Evolutionary conservation across 2,797 vertebrate species (phyloP).

Genomic region (Myiothlypis coronata): DNA sequence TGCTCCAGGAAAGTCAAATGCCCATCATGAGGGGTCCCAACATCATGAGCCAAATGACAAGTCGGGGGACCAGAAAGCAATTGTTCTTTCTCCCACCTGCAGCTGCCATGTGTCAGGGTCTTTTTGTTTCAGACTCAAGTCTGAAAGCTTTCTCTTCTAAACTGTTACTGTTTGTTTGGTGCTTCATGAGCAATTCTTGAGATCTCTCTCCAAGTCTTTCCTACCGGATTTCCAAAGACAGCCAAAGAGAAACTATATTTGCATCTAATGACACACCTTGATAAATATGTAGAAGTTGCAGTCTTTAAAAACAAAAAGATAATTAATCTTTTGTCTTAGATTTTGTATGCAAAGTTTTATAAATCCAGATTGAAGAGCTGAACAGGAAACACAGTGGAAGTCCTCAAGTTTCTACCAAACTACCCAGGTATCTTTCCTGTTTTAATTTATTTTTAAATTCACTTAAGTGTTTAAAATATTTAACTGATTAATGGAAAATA

Average conservation of each 20-base stretch:
- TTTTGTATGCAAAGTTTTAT: background rate
- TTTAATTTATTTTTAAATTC: background rate
- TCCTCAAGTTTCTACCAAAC: background rate
- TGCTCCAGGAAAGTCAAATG: background rate
- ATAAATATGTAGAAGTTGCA: background rate
- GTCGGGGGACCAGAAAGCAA: background rate
- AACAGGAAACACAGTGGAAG: background rate
- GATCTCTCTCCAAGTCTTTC: background rate
- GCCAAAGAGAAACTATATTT: background rate
- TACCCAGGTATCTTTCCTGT: background rate
- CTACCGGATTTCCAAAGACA: background rate
- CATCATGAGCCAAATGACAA: background rate
- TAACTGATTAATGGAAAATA: background rate
- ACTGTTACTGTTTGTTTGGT: background rate
- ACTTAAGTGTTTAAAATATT: background rate
- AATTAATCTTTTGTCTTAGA: background rate
- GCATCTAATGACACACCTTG: background rate
- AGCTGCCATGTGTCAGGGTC: background rate
- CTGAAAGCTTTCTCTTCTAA: background rate
- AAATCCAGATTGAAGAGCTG: background rate
- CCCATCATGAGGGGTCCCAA: fast-evolving
- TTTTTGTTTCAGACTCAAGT: background rate
- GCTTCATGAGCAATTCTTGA: background rate
- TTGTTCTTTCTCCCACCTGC: background rate
- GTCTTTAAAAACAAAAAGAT: background rate